Conservation (phyloP, 2,888 invertebrate species). For the Drosophila eohydei region DNA sequence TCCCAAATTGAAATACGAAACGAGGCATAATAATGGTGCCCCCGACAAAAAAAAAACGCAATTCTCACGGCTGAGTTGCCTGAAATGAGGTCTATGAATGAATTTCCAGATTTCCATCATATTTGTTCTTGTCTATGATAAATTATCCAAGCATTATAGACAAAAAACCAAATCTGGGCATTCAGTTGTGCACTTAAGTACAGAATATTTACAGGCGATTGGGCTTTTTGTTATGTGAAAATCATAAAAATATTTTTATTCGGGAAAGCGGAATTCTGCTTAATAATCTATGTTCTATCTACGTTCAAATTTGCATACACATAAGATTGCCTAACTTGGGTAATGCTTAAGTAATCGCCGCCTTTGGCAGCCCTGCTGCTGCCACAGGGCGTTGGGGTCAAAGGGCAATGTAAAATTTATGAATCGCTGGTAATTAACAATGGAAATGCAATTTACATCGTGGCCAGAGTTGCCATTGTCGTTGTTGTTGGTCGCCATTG, state of each 20-base stretch:
- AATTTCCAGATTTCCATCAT: conserved; percentile 21
- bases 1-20: conserved; percentile 49
- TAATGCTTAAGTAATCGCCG: neutral
- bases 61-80: conserved; percentile 18
- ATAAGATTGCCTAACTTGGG: neutral
- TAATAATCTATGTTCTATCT: neutral
- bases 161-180: neutral
- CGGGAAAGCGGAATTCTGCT: neutral
- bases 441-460: conserved; percentile 78
- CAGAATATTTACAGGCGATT: neutral
- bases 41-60: neutral
- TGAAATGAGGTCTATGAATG: conserved; percentile 21
- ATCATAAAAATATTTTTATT: neutral
- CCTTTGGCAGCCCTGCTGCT: conserved; percentile 1
- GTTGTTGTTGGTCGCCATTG: conserved; percentile 27
- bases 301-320: neutral
- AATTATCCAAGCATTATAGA: neutral
- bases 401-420: conserved; percentile 66
- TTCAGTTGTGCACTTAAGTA: neutral
- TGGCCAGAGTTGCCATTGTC: conserved; percentile 57
- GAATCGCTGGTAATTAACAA: conserved; percentile 80
- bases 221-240: neutral
- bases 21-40: conserved; percentile 28
- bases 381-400: conserved; percentile 36
- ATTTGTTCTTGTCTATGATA: conserved; percentile 1